A percentile compares a stretch with the other conserved stretches of the same genome.
Evolutionary conservation across 35 echinoderm and acorn worm species (phyloP).

Genomic region (Ophiothrix spiculata): DNA sequence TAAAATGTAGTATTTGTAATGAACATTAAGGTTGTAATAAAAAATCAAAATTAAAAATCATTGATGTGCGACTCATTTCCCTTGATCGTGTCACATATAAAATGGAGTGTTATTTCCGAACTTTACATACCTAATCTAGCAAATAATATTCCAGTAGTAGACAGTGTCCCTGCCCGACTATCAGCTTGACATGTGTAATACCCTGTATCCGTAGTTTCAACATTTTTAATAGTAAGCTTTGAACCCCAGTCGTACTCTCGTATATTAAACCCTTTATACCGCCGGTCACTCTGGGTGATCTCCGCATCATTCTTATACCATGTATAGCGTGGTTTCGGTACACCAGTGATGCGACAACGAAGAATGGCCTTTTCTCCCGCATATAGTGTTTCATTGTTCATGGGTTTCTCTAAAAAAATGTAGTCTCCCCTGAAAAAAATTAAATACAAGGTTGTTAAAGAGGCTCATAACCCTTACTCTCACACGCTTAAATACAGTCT

Average conservation of each 20-base stretch:
- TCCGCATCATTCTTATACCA: constrained; percentile 93
- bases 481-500: too few relatives aligned
- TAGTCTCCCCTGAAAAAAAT: constrained; percentile 35
- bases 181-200: constrained; percentile 79
- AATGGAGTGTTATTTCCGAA: not conserved
- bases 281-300: constrained; percentile 17
- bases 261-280: not conserved
- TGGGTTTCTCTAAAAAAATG: constrained; percentile 59
- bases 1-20: too few relatives aligned
- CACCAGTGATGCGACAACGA: constrained; percentile 73
- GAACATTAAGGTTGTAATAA: too few relatives aligned
- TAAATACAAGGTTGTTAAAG: too few relatives aligned
- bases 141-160: constrained; percentile 77
- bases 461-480: too few relatives aligned
- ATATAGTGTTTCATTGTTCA: constrained; percentile 74
- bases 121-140: constrained; percentile 64
- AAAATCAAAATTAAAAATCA: too few relatives aligned
- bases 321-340: constrained; percentile 53
- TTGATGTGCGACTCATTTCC: too few relatives aligned
- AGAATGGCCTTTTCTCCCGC: constrained; percentile 76
- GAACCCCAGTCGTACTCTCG: constrained; percentile 82
- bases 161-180: constrained; percentile 55
- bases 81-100: not conserved
- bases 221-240: constrained; percentile 67
- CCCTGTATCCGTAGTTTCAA: constrained; percentile 84